Evolutionary conservation across 64 coral and sea anemone genomes (phyloP), one percentile per base, ranked within the genome.

Genomic region (Montipora efflorescens): DNA sequence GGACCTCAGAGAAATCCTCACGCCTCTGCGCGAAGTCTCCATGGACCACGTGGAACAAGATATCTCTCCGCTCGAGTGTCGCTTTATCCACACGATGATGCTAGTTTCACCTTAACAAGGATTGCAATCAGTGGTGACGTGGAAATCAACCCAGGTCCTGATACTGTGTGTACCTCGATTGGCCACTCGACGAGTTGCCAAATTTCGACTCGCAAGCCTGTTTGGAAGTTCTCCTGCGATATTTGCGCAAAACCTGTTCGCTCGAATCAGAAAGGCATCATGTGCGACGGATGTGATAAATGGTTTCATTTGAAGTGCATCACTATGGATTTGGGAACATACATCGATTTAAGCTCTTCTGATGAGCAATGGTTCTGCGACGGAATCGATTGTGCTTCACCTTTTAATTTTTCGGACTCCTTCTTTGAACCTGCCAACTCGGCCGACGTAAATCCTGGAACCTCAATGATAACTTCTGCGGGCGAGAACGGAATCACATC

Each of bases 221-320:
- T 16, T 57, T 87, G 67, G 59, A 87, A 70, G 20, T 36, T 59
- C 67, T n/a, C 83, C 8, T 87, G 83, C 68, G 52, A n/a, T 19
- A 25, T 25, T 25, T 25, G 83, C 8, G 61, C 61, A 6, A 87
- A 87, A 12, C n/a, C 84, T 48, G 84, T 87, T 73, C 62, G 48
- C 6, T 87, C 84, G 47, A 87, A 87, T 72, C 64, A 87, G 18
- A 87, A 72, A 69, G 84, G 84, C 12, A 74, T 87, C 67, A 36
- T 72, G 45, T 87, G 67, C 48, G 64, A 87, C 49, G 28, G 28
- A 73, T 87, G 67, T 72, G 22, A 67, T 73, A 87, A 91, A 82
- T 91, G 66, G 90, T 69, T 81, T 82, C 90, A 91, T 50, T 51
- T 82, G 16, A 80, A 82, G 55, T 91, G 90, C 78, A 91, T 91